Percentiles rank a stretch among this genome's conserved stretches.
Conservation (phyloP, 2,113 vertebrate species). For the Lasiurus borealis region DNA sequence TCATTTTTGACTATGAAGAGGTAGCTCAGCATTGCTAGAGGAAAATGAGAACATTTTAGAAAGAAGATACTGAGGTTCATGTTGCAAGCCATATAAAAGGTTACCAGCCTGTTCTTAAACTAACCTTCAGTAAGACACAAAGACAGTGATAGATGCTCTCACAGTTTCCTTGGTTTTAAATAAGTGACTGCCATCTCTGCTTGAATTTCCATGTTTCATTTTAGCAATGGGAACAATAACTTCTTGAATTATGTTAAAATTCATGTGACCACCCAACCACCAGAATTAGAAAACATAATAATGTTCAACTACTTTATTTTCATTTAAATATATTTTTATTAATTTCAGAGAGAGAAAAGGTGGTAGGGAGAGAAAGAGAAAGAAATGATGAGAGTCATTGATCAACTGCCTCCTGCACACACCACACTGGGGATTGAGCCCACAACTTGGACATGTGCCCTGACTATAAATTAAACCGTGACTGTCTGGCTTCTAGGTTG, state of each 20-base stretch:
- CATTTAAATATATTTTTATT: no score
- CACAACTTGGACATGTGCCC: no score
- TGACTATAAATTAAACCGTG: no score
- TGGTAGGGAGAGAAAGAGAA: no score
- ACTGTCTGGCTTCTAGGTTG: no score
- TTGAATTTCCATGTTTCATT: background rate
- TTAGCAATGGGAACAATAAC: constrained; percentile 21
- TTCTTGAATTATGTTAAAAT: background rate
- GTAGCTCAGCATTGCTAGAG: constrained; percentile 97
- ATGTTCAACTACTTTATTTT: no score
- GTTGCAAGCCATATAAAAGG: constrained; percentile 9
- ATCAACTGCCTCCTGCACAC: no score
- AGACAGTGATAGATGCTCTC: background rate
- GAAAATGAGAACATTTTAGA: constrained; percentile 81
- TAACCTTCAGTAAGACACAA: background rate
- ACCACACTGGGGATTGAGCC: no score
- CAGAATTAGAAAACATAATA: background rate
- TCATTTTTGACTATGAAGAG: constrained; percentile 98
- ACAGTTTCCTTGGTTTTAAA: background rate
- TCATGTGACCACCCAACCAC: background rate
- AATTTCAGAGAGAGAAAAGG: no score
- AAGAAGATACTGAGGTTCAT: constrained; percentile 46
- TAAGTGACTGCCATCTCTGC: background rate
- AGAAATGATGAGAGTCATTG: no score
- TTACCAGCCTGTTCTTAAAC: background rate